A percentile compares a stretch with the other conserved stretches of the same genome.
Conservation (phyloP, 2,113 vertebrate species). For the Crotophaga sulcirostris region DNA sequence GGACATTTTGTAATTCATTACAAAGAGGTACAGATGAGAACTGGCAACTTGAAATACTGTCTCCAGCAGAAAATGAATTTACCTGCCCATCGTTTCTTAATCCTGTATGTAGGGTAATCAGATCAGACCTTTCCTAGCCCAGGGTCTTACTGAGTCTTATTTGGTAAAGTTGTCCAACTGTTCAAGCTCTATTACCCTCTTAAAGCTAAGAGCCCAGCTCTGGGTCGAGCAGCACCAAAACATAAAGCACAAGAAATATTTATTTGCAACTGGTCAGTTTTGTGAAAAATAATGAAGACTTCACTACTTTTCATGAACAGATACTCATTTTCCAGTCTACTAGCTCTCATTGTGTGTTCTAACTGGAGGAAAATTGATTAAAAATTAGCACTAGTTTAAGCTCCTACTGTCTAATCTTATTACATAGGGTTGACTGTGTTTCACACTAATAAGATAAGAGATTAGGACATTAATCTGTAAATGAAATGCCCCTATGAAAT, state of each 20-base stretch:
- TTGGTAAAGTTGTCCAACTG: not conserved
- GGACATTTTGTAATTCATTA: not conserved
- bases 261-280: not conserved
- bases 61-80: not conserved
- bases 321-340: not conserved
- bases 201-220: not conserved
- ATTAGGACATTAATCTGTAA: slow-evolving; percentile 68
- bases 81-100: not conserved
- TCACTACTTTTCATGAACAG: not conserved
- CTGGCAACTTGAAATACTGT: not conserved
- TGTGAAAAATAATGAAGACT: not conserved
- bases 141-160: not conserved
- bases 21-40: not conserved
- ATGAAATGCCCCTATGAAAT: slow-evolving; percentile 17
- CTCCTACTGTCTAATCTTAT: slow-evolving; percentile 60
- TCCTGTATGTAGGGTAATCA: not conserved
- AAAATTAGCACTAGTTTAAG: slow-evolving; percentile 46
- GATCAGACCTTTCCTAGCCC: not conserved
- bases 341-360: not conserved
- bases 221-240: not conserved
- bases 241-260: not conserved
- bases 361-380: not conserved
- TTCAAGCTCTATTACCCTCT: not conserved
- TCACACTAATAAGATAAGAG: slow-evolving; percentile 65
- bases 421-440: slow-evolving; percentile 57